These are phyloP conservation scores for Lucilia cuprina DNA, from an alignment of 1,140 invertebrate genomes.

Conservation along the genomic window DNA sequence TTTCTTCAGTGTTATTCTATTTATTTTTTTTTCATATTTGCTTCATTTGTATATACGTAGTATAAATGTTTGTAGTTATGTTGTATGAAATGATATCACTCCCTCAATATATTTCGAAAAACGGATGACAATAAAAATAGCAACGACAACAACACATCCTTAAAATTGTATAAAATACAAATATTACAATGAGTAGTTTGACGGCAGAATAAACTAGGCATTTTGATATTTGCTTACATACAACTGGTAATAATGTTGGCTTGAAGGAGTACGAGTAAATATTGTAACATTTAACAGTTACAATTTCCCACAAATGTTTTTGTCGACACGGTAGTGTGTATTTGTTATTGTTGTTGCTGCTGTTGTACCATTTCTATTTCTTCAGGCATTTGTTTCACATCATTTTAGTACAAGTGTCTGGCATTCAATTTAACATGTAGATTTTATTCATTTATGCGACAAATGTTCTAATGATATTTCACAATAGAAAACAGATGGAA, in stretches of 20 bases:
- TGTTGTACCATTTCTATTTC: background rate
- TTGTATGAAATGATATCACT: background rate
- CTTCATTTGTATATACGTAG: background rate
- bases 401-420: constrained; percentile 8
- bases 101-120: background rate
- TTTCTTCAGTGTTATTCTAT: background rate
- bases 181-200: background rate
- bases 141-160: constrained; percentile 13
- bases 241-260: background rate
- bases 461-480: background rate
- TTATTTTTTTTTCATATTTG: background rate
- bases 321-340: background rate
- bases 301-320: background rate
- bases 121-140: background rate
- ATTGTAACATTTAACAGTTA: background rate
- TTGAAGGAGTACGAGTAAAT: background rate
- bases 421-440: constrained; percentile 7
- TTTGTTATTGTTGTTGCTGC: background rate
- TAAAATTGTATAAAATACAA: background rate
- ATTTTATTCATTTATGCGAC: constrained; percentile 17
- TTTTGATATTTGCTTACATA: background rate
- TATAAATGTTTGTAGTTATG: background rate
- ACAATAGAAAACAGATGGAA: background rate
- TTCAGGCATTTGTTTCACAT: constrained; percentile 10
- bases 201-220: background rate